Evolutionary conservation across 2,888 invertebrate species (phyloP).

Genomic region (Acanthacorydalis orientalis): DNA sequence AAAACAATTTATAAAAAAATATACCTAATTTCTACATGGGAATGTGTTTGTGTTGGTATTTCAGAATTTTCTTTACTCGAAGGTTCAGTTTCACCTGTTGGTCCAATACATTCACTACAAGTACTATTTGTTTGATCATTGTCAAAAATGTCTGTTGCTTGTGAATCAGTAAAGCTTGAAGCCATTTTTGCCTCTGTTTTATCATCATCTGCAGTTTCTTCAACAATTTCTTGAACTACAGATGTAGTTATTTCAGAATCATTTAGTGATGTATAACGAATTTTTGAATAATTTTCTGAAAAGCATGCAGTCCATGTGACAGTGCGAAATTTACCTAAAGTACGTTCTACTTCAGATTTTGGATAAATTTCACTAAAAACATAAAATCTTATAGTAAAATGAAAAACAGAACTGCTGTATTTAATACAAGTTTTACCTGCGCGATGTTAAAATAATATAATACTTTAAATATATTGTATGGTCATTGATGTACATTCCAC

Average conservation of each 20-base stretch:
- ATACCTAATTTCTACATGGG: slow-evolving; percentile 6
- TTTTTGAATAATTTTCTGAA: not conserved
- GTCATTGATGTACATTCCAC: not conserved
- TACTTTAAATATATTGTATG: slow-evolving; percentile 31
- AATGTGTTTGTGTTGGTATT: not conserved
- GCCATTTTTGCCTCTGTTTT: not conserved
- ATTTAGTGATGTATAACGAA: not conserved
- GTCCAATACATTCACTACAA: too few relatives aligned
- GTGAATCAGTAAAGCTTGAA: not conserved
- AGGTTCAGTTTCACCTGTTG: not conserved
- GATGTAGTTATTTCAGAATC: slow-evolving; percentile 4
- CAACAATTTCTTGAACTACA: slow-evolving; percentile 2
- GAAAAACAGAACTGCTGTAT: slow-evolving; percentile 4
- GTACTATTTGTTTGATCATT: not conserved
- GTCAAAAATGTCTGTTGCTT: not conserved
- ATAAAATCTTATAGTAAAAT: not conserved
- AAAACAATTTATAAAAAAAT: not conserved
- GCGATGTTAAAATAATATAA: slow-evolving; percentile 41
- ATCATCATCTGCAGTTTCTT: not conserved
- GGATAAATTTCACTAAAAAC: slow-evolving; percentile 37
- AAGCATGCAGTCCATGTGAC: slow-evolving; percentile 26
- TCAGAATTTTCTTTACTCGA: not conserved
- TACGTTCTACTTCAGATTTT: slow-evolving; percentile 39
- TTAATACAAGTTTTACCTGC: slow-evolving; percentile 21
- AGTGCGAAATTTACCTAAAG: slow-evolving; percentile 41